Base-by-base conservation (phyloP, 2,113 vertebrate species). In the Cryptoleucopteryx plumbea region DNA sequence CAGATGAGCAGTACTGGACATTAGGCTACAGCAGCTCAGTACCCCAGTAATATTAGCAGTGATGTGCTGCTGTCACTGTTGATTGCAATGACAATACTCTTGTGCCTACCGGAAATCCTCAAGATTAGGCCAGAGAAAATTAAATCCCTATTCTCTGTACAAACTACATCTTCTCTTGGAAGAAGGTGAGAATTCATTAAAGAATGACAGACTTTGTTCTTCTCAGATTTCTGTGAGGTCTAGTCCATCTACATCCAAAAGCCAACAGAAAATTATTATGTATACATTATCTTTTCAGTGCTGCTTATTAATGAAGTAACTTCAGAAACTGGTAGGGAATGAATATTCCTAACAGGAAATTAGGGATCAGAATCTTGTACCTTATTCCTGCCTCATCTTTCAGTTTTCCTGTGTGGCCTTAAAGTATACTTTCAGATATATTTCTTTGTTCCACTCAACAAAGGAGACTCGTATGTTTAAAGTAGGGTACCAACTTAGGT, bases 401-500 rank as follows among this genome's bases (percentile, higher is more conserved):
- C n/a, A 27, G 38, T 55, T 84, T 94, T 94, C 16, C 50, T 70
- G 7, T 88, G 29, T 47, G 86, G 65, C 26, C 38, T 86, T 86
- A 29, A 74, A 74, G 31, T 73, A 53, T 62, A 50, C 1, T 77
- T 8, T 81, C 23, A 40, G 31, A 53, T 83, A 34, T 47, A 78
- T 70, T 86, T 81, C 34, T 95, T 86, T 94, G 43, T 84, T 94
- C 34, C 56, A 68, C 21, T 79, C 47, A 89, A 94, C 52, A 92
- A 82, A 94, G 56, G 50, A 81, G 48, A 71, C 21, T 90, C 52
- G 16, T 42, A 45, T 43, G 27, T 59, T 88, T 87, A 75, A 93
- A 96, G 62, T 59, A 90, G 74, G 73, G 43, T 92, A 96, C 11
- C 23, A 88, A 63, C 68, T 94, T 94, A 91, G 63, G 47, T 32